Percentiles rank a stretch among this genome's conserved stretches.
Evolutionary conservation across 1,140 invertebrate genomes (phyloP).

Genomic region (Cepaea nemoralis): DNA sequence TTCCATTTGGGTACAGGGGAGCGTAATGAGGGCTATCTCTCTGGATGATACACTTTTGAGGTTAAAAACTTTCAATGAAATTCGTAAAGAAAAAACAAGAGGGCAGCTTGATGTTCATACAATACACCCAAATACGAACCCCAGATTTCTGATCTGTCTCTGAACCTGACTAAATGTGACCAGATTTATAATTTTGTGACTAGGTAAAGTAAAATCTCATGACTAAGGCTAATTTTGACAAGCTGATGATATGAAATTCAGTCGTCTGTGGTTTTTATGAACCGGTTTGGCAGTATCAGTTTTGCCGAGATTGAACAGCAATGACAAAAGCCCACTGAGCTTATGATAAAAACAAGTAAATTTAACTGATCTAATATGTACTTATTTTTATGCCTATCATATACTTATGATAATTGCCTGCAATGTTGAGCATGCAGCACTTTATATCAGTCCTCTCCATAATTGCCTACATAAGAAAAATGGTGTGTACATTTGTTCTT

Average conservation of each 20-base stretch:
- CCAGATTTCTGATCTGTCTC: neutral
- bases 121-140: constrained; percentile 13
- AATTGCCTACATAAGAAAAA: too few species aligned
- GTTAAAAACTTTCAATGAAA: neutral
- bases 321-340: too few species aligned
- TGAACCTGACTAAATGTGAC: neutral
- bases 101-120: neutral
- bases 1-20: constrained; percentile 1
- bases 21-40: neutral
- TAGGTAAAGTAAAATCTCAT: neutral
- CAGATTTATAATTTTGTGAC: neutral
- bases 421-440: too few species aligned
- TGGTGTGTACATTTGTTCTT: too few species aligned
- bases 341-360: too few species aligned
- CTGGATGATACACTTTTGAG: neutral
- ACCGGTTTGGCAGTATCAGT: too few species aligned
- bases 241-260: neutral
- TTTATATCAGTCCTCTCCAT: too few species aligned
- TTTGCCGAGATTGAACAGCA: too few species aligned
- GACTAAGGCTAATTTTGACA: neutral
- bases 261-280: too few species aligned
- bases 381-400: too few species aligned
- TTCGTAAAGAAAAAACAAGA: neutral
- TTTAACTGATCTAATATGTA: too few species aligned
- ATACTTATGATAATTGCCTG: too few species aligned